Percentiles rank a stretch among this genome's conserved stretches.
Evolutionary conservation across 2,888 invertebrate genomes (phyloP).

Genomic region (Caenorhabditis auriculariae): DNA sequence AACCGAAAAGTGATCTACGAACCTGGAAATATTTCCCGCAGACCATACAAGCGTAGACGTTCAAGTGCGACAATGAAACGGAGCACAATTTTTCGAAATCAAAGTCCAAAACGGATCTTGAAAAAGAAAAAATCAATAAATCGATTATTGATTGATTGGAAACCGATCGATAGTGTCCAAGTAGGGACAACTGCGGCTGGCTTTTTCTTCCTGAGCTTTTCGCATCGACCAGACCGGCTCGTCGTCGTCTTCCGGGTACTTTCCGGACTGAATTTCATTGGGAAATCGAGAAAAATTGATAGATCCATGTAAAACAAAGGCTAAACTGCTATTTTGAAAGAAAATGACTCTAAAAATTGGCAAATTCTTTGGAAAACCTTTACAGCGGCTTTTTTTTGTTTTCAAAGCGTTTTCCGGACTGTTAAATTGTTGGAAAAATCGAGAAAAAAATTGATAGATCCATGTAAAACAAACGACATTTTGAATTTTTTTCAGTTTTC

Average conservation of each 20-base stretch:
- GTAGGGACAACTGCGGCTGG: conserved; percentile 77
- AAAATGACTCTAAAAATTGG: too few species aligned
- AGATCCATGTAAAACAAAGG: too few species aligned
- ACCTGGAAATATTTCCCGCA: conserved; percentile 95
- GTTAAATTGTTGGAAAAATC: too few species aligned
- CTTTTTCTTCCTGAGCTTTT: conserved; percentile 52
- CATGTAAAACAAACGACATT: too few species aligned
- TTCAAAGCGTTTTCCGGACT: too few species aligned
- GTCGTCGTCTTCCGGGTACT: conserved; percentile 33
- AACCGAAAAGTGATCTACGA: background rate
- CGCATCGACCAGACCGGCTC: conserved; percentile 58
- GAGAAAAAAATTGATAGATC: too few species aligned
- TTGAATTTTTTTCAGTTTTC: too few species aligned
- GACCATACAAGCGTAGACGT: conserved; percentile 97
- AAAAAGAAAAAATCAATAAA: conserved; percentile 26
- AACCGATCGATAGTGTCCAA: conserved; percentile 92
- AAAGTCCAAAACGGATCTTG: conserved; percentile 85
- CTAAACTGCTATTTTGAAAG: too few species aligned
- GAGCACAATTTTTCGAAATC: conserved; percentile 99
- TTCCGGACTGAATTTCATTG: conserved; percentile 17
- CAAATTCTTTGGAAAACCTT: too few species aligned
- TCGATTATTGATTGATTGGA: background rate
- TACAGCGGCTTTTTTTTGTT: too few species aligned
- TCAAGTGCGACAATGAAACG: conserved; percentile 92
- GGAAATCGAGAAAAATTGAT: too few species aligned